These are phyloP conservation scores for Onychorhynchus coronatus DNA, from an alignment of 2,113 vertebrate genomes.

Conservation along the genomic window DNA sequence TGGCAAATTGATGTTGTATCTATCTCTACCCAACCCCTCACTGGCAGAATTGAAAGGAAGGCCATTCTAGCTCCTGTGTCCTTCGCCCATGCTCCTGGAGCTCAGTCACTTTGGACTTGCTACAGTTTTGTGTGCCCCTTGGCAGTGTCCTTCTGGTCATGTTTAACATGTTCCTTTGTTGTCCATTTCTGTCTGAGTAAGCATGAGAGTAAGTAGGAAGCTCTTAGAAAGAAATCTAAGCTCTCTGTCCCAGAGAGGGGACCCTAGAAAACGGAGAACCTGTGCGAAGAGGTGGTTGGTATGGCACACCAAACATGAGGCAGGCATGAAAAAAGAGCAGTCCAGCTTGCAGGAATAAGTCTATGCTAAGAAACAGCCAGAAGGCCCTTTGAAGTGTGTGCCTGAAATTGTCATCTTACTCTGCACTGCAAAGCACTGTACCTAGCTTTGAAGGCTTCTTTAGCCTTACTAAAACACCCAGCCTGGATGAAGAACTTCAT, in stretches of 20 bases:
- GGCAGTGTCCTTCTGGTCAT: background rate
- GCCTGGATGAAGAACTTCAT: background rate
- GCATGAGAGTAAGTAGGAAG: background rate
- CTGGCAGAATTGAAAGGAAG: background rate
- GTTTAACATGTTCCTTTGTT: background rate
- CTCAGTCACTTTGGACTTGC: background rate
- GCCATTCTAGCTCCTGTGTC: background rate
- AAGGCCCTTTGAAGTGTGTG: background rate
- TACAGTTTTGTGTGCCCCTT: background rate
- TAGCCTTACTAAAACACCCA: background rate
- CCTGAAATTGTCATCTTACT: background rate
- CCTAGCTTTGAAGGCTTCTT: background rate
- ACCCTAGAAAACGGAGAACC: background rate
- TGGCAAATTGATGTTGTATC: background rate
- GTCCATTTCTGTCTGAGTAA: background rate
- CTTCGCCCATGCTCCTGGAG: background rate
- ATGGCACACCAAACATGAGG: rapidly evolving
- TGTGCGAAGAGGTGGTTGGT: background rate
- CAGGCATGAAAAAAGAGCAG: background rate
- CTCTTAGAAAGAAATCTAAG: background rate
- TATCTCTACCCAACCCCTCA: background rate
- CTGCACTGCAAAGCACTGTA: background rate
- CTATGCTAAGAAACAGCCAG: background rate
- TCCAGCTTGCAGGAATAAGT: background rate
- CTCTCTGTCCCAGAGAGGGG: background rate